Percentiles rank a stretch among this genome's conserved stretches.
Evolutionary conservation across 1,140 invertebrate genomes (phyloP).

Genomic region (Drosophila truncata): DNA sequence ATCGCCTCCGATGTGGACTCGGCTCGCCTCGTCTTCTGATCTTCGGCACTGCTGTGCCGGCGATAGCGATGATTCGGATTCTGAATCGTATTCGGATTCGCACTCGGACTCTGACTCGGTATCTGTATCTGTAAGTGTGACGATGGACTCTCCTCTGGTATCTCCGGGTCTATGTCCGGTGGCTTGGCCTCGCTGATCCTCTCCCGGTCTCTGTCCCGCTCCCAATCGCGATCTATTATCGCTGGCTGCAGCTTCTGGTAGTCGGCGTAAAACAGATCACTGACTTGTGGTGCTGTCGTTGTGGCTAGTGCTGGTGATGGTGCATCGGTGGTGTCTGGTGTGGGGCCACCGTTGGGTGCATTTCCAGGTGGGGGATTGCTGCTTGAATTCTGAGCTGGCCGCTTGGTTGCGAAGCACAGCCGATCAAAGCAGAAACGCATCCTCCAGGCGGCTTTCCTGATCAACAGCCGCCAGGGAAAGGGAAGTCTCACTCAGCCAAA

Average conservation of each 20-base stretch:
- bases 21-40: constrained; percentile 56
- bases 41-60: constrained; percentile 75
- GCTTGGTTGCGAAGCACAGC: constrained; percentile 94
- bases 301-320: constrained; percentile 49
- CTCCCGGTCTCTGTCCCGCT: constrained; percentile 27
- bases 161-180: constrained; percentile 53
- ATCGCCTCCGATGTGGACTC: constrained; percentile 45
- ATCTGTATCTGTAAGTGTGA: constrained; percentile 21
- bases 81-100: background rate
- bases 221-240: constrained; percentile 66
- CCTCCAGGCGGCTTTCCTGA: constrained; percentile 89
- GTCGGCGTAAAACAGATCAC: constrained; percentile 66
- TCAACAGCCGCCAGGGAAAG: constrained; percentile 71
- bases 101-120: background rate
- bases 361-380: constrained; percentile 16
- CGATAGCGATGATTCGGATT: constrained; percentile 54
- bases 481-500: constrained; percentile 43
- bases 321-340: constrained; percentile 45
- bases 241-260: constrained; percentile 75
- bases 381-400: constrained; percentile 87
- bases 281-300: constrained; percentile 24
- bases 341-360: constrained; percentile 29
- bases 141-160: constrained; percentile 14
- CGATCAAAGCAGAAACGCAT: constrained; percentile 95
- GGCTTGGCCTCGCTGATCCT: constrained; percentile 66